These are phyloP conservation scores for Arizona elegans DNA, from an alignment of 2,113 vertebrate genomes.

Conservation along the genomic window DNA sequence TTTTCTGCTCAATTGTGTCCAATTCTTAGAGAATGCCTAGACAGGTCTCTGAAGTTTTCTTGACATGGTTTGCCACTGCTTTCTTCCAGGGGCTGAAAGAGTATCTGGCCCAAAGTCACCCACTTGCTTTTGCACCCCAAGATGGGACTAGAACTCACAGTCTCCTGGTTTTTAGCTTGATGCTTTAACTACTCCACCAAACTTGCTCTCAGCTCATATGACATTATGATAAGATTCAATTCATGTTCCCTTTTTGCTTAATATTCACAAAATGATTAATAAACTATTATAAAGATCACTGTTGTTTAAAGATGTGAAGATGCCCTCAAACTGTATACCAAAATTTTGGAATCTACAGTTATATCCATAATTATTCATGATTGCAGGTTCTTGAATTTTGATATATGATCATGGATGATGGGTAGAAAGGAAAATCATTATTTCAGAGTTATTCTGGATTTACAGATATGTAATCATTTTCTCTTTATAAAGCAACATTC, in stretches of 20 bases:
- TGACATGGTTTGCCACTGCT: neutral
- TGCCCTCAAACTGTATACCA: neutral
- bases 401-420: neutral
- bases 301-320: neutral
- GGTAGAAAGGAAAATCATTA: neutral
- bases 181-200: neutral
- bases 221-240: neutral
- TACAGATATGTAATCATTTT: neutral
- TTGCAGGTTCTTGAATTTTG: neutral
- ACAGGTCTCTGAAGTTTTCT: neutral
- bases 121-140: neutral
- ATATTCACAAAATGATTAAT: neutral
- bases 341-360: neutral
- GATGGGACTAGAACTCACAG: neutral
- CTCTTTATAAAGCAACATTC: neutral
- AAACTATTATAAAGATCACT: neutral
- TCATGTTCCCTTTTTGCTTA: neutral
- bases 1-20: neutral
- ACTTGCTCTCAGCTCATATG: neutral
- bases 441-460: neutral
- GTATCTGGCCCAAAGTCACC: neutral
- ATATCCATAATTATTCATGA: neutral
- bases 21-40: neutral
- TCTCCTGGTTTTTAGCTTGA: neutral
- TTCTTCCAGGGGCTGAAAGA: neutral